These are phyloP conservation scores for Neodon shergylaensis DNA, from an alignment of 2,113 vertebrate species.

Conservation along the genomic window DNA sequence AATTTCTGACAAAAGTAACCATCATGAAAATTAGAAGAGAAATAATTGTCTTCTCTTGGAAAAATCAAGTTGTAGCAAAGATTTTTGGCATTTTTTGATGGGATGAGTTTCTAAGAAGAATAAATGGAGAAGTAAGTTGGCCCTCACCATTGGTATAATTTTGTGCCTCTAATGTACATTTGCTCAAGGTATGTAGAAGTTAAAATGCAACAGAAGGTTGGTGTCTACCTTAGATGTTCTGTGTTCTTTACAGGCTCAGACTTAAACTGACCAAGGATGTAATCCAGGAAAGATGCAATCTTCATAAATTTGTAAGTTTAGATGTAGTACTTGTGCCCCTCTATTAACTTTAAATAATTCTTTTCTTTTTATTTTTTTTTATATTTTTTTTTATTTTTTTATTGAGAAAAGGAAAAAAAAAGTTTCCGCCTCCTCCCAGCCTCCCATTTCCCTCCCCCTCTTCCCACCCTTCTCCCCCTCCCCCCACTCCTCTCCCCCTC, in stretches of 20 bases:
- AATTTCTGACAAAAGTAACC: neutral
- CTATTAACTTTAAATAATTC: neutral
- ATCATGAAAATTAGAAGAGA: neutral
- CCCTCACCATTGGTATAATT: neutral
- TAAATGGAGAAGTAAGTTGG: accelerated
- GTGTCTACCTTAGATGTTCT: neutral
- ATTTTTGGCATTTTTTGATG: neutral
- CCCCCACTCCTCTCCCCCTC: too few species aligned
- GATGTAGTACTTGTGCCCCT: neutral
- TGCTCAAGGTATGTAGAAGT: neutral
- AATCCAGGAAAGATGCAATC: neutral
- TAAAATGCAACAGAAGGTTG: neutral
- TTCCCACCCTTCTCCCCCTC: too few species aligned
- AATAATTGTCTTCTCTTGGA: neutral
- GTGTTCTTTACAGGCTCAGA: neutral
- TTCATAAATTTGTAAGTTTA: neutral
- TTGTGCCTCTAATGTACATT: neutral
- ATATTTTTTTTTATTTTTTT: too few species aligned
- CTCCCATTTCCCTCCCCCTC: too few species aligned
- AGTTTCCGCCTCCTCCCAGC: too few species aligned
- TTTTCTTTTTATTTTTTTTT: too few species aligned
- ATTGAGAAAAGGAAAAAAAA: too few species aligned
- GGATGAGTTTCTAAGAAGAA: neutral
- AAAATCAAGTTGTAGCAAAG: neutral
- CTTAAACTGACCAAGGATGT: neutral